Conservation (phyloP, 2,888 invertebrate species). For the Metellina segmentata region DNA sequence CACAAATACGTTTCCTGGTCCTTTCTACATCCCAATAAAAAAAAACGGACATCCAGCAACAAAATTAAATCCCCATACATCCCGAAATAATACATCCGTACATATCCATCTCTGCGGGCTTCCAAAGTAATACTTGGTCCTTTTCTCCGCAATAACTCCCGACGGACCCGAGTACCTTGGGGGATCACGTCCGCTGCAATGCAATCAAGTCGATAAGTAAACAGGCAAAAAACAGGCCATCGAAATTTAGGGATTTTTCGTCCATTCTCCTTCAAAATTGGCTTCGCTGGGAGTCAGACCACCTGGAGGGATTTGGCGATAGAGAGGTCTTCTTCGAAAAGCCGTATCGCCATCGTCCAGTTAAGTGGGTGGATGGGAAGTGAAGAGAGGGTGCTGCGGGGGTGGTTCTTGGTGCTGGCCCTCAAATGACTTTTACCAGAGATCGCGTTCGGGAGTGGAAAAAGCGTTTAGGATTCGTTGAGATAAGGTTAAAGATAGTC, state of each 20-base stretch:
- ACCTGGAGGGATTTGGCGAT: slow-evolving; percentile 35
- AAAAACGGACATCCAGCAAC: slow-evolving; percentile 16
- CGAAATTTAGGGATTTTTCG: background rate
- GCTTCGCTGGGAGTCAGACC: slow-evolving; percentile 38
- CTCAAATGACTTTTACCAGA: background rate
- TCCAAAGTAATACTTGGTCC: background rate
- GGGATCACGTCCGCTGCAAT: slow-evolving; percentile 37
- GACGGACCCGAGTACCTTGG: background rate
- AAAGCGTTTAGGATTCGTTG: too few relatives aligned
- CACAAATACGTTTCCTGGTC: too few relatives aligned
- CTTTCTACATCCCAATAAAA: background rate
- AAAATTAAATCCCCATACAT: slow-evolving; percentile 29
- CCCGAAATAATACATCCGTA: background rate
- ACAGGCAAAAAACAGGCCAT: slow-evolving; percentile 37
- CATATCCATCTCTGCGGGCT: background rate
- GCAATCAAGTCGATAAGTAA: slow-evolving; percentile 69
- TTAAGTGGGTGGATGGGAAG: background rate
- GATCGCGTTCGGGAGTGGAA: too few relatives aligned
- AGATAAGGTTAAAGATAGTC: too few relatives aligned
- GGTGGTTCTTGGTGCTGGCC: background rate
- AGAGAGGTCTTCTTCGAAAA: background rate
- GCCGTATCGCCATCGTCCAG: slow-evolving; percentile 12
- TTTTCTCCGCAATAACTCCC: background rate
- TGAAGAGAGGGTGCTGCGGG: background rate
- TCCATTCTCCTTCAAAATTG: slow-evolving; percentile 35